Conservation (phyloP, 1,140 invertebrate species). For the Calephelis nemesis region DNA sequence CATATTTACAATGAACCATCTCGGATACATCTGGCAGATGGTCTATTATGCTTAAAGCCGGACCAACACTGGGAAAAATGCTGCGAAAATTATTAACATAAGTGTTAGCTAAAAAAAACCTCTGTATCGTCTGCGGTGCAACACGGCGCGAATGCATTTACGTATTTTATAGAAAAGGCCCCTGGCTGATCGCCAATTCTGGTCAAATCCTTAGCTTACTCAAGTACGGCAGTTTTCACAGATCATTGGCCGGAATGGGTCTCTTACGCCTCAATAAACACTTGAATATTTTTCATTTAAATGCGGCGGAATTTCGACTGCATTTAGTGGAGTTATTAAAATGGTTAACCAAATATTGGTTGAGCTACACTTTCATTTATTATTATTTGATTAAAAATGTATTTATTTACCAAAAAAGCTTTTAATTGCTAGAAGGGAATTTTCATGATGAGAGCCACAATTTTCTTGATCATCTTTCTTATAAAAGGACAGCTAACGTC, state of each 20-base stretch:
- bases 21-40: too few species aligned
- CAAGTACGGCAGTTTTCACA: conserved; percentile 42
- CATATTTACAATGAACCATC: too few species aligned
- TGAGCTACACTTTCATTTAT: too few species aligned
- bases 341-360: background rate
- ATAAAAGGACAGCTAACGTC: too few species aligned
- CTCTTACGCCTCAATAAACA: conserved; percentile 33
- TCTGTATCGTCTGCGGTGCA: conserved; percentile 16
- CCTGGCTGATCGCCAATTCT: conserved; percentile 34
- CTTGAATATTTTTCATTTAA: conserved; percentile 27
- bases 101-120: background rate
- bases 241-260: conserved; percentile 40
- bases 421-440: too few species aligned
- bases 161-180: conserved; percentile 31
- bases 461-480: too few species aligned
- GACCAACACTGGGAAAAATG: too few species aligned
- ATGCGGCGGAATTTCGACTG: conserved; percentile 2
- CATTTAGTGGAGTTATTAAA: conserved; percentile 4
- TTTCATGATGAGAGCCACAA: too few species aligned
- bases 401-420: too few species aligned
- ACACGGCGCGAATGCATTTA: conserved; percentile 25
- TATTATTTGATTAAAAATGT: too few species aligned
- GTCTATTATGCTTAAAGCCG: too few species aligned
- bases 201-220: conserved; percentile 34
- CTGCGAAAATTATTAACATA: background rate